These are phyloP conservation scores for Kryptolebias ocellatus DNA, from an alignment of 2,797 vertebrate species.

Conservation along the genomic window DNA sequence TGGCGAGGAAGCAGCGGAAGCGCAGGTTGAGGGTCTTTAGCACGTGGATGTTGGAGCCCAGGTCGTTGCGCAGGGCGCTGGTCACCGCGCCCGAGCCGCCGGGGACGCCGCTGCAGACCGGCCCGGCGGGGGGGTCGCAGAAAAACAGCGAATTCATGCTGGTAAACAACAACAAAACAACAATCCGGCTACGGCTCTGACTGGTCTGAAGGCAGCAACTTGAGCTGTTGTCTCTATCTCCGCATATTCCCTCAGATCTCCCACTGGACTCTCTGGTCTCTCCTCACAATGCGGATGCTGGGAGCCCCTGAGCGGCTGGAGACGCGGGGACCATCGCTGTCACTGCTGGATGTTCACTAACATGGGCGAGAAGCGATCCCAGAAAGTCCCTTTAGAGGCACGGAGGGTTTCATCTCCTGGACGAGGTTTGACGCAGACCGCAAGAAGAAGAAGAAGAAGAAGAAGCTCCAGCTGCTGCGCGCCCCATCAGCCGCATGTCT, in stretches of 20 bases:
- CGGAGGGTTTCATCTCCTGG: constrained; percentile 65
- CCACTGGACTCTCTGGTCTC: constrained; percentile 35
- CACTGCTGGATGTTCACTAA: constrained; percentile 49
- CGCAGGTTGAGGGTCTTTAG: constrained; percentile 95
- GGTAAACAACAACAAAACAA: constrained; percentile 23
- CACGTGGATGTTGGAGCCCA: constrained; percentile 96
- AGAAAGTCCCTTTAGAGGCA: constrained; percentile 51
- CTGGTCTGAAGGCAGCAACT: constrained; percentile 29
- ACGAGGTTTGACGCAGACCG: constrained; percentile 73
- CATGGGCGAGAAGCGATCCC: constrained; percentile 29
- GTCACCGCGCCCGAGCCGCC: constrained; percentile 80
- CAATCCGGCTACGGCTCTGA: constrained; percentile 39
- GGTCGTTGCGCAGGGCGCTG: constrained; percentile 91
- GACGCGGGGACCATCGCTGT: constrained; percentile 56
- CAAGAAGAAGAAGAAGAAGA: no score
- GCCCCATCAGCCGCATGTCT: constrained; percentile 56
- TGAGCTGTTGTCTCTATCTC: constrained; percentile 40
- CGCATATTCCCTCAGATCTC: constrained; percentile 46
- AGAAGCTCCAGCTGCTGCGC: constrained; percentile 8
- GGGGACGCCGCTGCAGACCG: constrained; percentile 55
- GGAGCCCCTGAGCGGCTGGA: constrained; percentile 35
- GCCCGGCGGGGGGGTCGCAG: constrained; percentile 78
- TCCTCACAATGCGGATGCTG: constrained; percentile 63
- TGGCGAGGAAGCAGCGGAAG: constrained; percentile 96
- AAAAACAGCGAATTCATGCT: constrained; percentile 87